Evolutionary conservation across 2,797 vertebrate genomes (phyloP), one percentile per base, ranked within the genome.

Genomic region (Mus spretus): DNA sequence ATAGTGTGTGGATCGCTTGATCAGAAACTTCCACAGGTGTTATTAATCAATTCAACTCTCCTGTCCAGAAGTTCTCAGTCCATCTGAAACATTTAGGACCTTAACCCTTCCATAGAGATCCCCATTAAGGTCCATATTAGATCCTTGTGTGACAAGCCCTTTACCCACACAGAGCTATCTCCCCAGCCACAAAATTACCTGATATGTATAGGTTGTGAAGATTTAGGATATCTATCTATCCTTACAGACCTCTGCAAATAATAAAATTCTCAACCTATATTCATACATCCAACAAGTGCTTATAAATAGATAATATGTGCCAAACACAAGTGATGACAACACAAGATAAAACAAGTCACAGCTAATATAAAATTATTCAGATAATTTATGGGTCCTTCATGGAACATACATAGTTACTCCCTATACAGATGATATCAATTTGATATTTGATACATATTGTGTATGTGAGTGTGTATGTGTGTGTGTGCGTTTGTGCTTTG

Each of bases 261-360:
- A 34, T 31, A 85, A 86, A 31, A 93, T 77, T 75, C 82, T 63
- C 55, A 92, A n/a, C 28, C 6, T 70, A 19, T 13, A 80, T 88
- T 15, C 47, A 82, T 93, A 77, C 22, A 85, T 40, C 94, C 55
- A 93, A 50, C 6, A 70, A 9, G 26, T 87, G 80, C n/a, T 82
- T 91, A 94, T 93, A 91, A 82, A 40, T 84, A 22, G 37, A 53
- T 94, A 78, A 74, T 63, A 86, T 78, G 61, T 89, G 40, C n/a
- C 57, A 92, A 61, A 87, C 13, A 75, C 47, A 55, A 65, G 75
- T 34, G 8, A 37, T 82, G 19, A 91, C 59, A 63, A 72, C 55
- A 4, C 10, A 91, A 96, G 90, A 57, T 13, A 93, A 96, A 94
- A 63, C 9, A 84, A 93, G 55, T 19, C 19, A 61, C 1, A 61